A percentile compares a stretch with the other conserved stretches of the same genome.
Evolutionary conservation across 2,888 invertebrate genomes (phyloP).

Genomic region (Sepioteuthis lessoniana): DNA sequence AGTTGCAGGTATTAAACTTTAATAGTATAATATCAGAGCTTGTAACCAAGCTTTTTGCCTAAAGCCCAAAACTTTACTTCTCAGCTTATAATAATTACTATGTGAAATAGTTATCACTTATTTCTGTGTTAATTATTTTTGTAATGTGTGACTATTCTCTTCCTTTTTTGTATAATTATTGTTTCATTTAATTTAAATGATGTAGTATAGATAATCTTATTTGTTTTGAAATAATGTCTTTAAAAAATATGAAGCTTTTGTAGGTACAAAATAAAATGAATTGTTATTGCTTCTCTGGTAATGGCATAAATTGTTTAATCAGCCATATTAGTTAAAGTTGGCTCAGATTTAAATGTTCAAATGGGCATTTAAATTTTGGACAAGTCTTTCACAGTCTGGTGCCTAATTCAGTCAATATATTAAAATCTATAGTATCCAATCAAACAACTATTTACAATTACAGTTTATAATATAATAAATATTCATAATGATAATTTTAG

Average conservation of each 20-base stretch:
- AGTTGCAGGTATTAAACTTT: not conserved
- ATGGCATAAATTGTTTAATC: not conserved
- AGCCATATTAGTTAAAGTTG: not conserved
- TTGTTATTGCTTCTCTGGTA: not conserved
- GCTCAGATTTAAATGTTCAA: not conserved
- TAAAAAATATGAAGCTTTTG: not conserved
- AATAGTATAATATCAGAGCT: not conserved
- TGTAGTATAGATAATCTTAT: not conserved
- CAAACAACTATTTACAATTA: not conserved
- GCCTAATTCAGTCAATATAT: not conserved
- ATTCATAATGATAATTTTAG: not conserved
- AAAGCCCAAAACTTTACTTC: not conserved
- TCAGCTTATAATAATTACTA: not conserved
- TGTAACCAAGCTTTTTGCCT: not conserved
- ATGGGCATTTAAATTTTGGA: not conserved
- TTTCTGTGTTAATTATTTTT: not conserved
- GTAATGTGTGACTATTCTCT: not conserved
- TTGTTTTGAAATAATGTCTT: not conserved
- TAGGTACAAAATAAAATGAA: not conserved
- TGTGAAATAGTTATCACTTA: not conserved
- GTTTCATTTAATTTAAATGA: not conserved
- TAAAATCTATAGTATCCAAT: not conserved
- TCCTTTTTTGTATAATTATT: not conserved
- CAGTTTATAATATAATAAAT: not conserved
- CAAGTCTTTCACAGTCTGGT: not conserved